phyloP scores from a whole-genome alignment of 2,888 invertebrate species.

The Microplitis manilae region DNA sequence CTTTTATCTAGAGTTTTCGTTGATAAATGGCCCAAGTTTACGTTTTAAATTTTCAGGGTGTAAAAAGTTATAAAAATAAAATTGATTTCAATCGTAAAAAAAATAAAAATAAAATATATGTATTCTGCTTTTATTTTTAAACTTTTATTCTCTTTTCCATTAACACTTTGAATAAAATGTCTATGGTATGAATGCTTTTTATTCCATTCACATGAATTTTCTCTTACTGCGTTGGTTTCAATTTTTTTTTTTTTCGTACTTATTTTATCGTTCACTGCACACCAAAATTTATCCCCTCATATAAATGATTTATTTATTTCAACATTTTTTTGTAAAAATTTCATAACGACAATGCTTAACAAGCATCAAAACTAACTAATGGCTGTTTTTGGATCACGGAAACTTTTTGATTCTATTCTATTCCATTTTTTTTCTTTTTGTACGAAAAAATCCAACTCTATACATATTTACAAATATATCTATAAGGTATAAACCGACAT shows the following conservation, averaged over 20 bases:
- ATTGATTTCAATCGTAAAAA: neutral
- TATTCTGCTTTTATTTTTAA: neutral
- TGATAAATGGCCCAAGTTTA: neutral
- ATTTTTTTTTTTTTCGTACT: neutral
- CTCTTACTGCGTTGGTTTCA: neutral
- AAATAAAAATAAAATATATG: neutral
- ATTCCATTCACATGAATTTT: neutral
- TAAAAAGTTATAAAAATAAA: neutral
- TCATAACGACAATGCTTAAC: too few species aligned
- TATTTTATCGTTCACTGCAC: neutral
- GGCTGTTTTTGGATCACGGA: too few species aligned
- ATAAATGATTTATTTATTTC: neutral
- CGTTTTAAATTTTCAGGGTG: neutral
- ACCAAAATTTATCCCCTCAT: neutral
- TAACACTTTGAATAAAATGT: neutral
- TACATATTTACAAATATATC: neutral
- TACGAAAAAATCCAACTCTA: neutral
- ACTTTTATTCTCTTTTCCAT: neutral
- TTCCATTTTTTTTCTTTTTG: neutral
- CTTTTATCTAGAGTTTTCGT: neutral
- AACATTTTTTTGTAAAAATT: neutral
- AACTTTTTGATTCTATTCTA: too few species aligned
- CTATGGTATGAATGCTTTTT: neutral
- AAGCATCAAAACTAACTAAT: too few species aligned
- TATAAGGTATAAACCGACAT: neutral